Base-by-base conservation (phyloP, 2,888 invertebrate species). In the Ochropleura plecta region DNA sequence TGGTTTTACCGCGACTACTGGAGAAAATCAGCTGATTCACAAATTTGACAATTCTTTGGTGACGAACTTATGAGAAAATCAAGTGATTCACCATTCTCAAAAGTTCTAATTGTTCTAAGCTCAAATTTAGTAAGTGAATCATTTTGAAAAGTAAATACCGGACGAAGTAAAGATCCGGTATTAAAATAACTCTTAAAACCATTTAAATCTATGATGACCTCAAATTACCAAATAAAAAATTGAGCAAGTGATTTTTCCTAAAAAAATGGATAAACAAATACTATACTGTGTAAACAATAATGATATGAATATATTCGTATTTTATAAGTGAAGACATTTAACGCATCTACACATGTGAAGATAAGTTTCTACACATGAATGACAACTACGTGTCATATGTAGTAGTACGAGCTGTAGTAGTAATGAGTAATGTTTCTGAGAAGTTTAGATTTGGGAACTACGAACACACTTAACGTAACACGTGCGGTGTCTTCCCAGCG, bases 11-110 rank as follows among this genome's bases (percentile, higher is more conserved):
- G 48, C 53, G 42, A 73, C 16, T n/a, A 46, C 40, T 51, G 5
- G 0, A 49, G 42, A 73, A 74, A 76, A 84, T 40, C 16, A 20
- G 49, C 57, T 76, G 72, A 78, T 65, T 84, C 78, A 78, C 65
- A 60, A 55, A 62, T 59, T n/a, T 0, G 5, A 12, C 18, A 20
- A 68, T 14, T 57, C 12, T 60, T 40, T 12, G 51, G 59, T 55
- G 10, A 64, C 18, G 2, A 53, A 64, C 40, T 83, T 59, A 59
- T 20, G 1, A 59, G 55, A 12, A 72, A 68, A 69, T 44, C 49
- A 48, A 20, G 20, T 83, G 80, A 83, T 68, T 69, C 64, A 83
- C 30, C 4, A 40, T 40, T 40, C 8, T 8, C 4, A 59, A 16
- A 57, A 59, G 40, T 59, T 14, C 8, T 40, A 16, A 40, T 72